These are phyloP conservation scores for Ia io DNA, from an alignment of 2,113 vertebrate species.

Conservation along the genomic window DNA sequence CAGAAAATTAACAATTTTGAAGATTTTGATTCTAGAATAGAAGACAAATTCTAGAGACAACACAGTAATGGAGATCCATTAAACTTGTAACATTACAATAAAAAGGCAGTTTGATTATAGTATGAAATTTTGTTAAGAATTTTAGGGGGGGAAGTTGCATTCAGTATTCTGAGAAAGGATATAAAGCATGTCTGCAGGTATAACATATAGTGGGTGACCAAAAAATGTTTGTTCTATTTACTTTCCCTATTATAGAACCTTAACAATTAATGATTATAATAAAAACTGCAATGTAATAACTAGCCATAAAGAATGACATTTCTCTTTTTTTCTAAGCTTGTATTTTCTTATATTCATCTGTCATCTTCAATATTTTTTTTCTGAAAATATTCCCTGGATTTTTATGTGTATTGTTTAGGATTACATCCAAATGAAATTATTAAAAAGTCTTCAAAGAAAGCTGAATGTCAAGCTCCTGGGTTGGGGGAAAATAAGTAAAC, in stretches of 20 bases:
- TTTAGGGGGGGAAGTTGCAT: not conserved
- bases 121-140: not conserved
- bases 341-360: not conserved
- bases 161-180: not conserved
- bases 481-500: not conserved
- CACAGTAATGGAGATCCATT: not conserved
- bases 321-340: not conserved
- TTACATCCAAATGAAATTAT: not conserved
- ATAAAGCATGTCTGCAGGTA: not conserved
- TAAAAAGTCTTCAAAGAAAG: not conserved
- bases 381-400: not conserved
- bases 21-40: not conserved
- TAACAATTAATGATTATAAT: not conserved
- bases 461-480: not conserved
- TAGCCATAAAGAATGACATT: not conserved
- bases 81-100: not conserved
- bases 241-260: not conserved
- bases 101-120: not conserved
- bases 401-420: not conserved
- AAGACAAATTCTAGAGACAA: not conserved
- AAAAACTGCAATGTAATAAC: not conserved
- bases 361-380: not conserved
- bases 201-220: not conserved
- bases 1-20: not conserved
- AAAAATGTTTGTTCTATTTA: not conserved